Base-by-base conservation (phyloP, 2,797 vertebrate genomes). In the Cephalopachus bancanus region DNA sequence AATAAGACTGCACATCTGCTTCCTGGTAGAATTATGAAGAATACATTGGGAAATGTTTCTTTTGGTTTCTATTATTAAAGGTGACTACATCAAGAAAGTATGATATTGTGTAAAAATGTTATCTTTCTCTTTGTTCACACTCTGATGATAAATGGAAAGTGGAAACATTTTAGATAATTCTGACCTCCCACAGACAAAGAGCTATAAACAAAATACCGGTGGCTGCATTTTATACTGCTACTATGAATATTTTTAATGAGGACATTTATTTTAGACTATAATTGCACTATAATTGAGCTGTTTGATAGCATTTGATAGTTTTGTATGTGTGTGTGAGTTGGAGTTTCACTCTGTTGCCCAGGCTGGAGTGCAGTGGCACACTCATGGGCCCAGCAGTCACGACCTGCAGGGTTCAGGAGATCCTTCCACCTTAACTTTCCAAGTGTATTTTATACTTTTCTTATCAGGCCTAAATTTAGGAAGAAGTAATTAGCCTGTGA, bases 11-110 rank as follows among this genome's bases (percentile, higher is more conserved):
- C 85, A 96, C 90, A 97, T 97, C 97, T 98, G 98, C 96, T 98
- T 98, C 98, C 98, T 98, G 96, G 44, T 96, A 96, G 83, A 92
- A 92, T 95, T 89, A 92, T 96, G 96, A 98, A 95, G 97, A 91
- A 83, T 80, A 96, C 14, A 88, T 30, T 98, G 87, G 97, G 97
- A 51, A 26, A 84, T 95, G 95, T 95, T 97, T 98, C 97, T 97
- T 97, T 85, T 93, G 37, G 74, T 97, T 97, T 98, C 97, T 97
- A 89, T 95, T 98, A 98, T 98, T 97, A 97, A 97, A 97, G 76
- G 74, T 97, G 95, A 98, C 95, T 94, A 96, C 97, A 98, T 95
- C 79, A 92, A 98, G 96, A 98, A 94, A 89, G 96, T 79, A 97
- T 94, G 92, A 64, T 72, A 72, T 84, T 91, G 57, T 81, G 2